Conservation (phyloP, 35 echinoderm and acorn worm genomes). For the Acanthaster planci region DNA sequence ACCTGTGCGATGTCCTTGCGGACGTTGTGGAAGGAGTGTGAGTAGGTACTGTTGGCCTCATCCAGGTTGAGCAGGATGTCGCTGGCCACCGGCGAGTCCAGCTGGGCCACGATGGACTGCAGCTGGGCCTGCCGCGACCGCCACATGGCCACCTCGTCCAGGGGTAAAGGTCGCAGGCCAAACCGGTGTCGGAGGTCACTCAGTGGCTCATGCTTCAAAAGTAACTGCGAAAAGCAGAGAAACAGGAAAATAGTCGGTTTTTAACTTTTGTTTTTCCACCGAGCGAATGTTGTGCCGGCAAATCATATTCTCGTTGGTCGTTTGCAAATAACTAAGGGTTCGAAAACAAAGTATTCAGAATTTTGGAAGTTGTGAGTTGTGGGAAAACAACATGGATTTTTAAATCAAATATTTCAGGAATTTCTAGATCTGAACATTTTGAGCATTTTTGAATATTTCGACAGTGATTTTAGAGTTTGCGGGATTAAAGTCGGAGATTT, state of each 20-base stretch:
- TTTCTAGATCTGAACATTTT: too few species aligned
- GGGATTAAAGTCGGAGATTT: too few species aligned
- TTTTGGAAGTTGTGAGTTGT: too few species aligned
- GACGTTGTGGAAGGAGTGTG: conserved; percentile 93
- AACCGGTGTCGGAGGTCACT: conserved; percentile 63
- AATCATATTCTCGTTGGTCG: too few species aligned
- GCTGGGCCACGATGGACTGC: conserved; percentile 77
- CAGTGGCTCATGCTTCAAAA: conserved; percentile 88
- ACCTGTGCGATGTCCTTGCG: conserved; percentile 93
- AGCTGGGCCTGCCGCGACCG: conserved; percentile 61
- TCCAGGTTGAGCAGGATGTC: conserved; percentile 91
- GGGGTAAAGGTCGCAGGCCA: conserved; percentile 71
- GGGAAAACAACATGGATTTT: too few species aligned
- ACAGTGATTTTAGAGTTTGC: too few species aligned
- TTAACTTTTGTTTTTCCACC: background rate
- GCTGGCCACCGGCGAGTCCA: conserved; percentile 82
- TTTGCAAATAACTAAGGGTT: too few species aligned
- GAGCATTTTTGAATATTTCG: too few species aligned
- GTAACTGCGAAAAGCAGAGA: conserved; percentile 46
- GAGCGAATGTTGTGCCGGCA: background rate
- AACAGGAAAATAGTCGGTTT: background rate
- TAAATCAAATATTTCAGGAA: too few species aligned
- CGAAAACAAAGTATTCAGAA: too few species aligned
- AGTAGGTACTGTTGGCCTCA: conserved; percentile 91
- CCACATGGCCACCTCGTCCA: conserved; percentile 88